phyloP scores from a whole-genome alignment of 2,797 vertebrate genomes.

The Melanitta fusca region DNA sequence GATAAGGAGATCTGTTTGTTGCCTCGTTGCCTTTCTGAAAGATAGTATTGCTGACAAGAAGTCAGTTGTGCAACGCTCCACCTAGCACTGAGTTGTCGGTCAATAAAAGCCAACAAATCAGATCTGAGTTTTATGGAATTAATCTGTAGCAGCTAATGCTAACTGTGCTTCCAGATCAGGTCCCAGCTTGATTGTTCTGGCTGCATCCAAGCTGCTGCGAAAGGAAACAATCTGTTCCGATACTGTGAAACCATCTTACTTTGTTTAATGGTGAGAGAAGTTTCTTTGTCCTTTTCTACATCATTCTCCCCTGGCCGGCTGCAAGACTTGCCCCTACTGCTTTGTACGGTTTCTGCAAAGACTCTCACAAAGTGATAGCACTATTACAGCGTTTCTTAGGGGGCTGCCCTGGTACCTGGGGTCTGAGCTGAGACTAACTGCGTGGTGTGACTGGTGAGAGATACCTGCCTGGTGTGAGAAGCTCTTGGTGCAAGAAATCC shows the following conservation, averaged over 20 bases:
- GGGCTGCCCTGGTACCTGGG: background rate
- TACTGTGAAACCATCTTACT: background rate
- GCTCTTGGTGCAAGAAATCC: background rate
- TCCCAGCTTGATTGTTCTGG: background rate
- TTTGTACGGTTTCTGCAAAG: rapidly evolving
- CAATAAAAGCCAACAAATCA: background rate
- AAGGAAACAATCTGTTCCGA: background rate
- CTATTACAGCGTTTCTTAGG: background rate
- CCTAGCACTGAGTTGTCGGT: background rate
- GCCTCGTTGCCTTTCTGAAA: background rate
- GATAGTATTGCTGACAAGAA: background rate
- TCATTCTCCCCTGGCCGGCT: background rate
- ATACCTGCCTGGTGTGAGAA: rapidly evolving
- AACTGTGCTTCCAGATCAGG: background rate
- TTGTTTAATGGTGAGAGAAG: background rate
- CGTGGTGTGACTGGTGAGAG: background rate
- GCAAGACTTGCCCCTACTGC: background rate
- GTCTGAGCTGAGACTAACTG: background rate
- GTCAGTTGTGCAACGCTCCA: background rate
- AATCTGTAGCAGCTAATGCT: background rate
- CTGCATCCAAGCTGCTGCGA: background rate
- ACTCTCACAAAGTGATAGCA: background rate
- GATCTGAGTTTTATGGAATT: background rate
- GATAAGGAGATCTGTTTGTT: background rate
- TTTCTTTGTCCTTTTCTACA: rapidly evolving